These are phyloP conservation scores for Nestor notabilis DNA, from an alignment of 2,113 vertebrate genomes.

Conservation along the genomic window DNA sequence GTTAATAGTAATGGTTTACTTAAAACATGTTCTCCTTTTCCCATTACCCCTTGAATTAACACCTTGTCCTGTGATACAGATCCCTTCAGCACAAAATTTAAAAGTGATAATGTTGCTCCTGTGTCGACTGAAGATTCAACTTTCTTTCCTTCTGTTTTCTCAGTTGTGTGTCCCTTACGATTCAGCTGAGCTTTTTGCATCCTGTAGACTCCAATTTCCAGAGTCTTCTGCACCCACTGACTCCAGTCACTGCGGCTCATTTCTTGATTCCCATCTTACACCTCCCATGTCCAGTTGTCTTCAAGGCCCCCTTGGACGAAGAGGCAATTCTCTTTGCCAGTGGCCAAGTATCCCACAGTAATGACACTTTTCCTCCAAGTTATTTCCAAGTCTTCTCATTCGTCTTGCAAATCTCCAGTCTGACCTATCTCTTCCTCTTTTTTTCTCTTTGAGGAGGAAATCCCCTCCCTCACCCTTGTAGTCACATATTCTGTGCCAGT, in stretches of 20 bases:
- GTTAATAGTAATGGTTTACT: neutral
- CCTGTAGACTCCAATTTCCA: neutral
- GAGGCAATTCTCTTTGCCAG: neutral
- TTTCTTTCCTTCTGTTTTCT: neutral
- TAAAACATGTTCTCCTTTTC: neutral
- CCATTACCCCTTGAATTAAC: neutral
- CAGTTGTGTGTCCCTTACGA: neutral
- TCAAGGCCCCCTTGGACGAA: neutral
- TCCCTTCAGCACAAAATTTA: neutral
- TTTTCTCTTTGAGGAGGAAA: neutral
- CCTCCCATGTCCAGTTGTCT: neutral
- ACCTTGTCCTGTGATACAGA: neutral
- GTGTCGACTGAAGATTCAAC: neutral
- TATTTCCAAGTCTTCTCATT: neutral
- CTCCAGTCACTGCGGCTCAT: neutral
- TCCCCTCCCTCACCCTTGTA: neutral
- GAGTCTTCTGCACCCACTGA: neutral
- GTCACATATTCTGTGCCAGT: neutral
- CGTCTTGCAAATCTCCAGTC: neutral
- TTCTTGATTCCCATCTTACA: neutral
- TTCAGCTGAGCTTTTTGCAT: neutral
- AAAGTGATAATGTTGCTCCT: neutral
- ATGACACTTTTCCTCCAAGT: neutral
- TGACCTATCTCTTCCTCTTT: neutral
- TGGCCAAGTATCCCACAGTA: neutral